Base-by-base conservation (phyloP, 2,797 vertebrate genomes). In the Chromis chromis region DNA sequence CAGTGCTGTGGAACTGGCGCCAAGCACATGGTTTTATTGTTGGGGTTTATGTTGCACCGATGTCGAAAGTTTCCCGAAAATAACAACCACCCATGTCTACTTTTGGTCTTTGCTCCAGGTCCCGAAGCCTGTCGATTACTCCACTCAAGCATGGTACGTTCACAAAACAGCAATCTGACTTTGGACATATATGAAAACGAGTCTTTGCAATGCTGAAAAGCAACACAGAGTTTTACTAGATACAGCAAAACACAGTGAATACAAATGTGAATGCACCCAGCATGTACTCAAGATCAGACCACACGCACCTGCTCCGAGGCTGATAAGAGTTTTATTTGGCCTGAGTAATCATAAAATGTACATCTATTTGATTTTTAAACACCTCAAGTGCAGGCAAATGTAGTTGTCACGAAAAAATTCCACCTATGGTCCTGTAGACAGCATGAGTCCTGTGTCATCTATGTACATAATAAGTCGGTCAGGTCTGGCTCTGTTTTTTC, bases 111-210 rank as follows among this genome's bases (percentile, higher is more conserved):
- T 70, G 68, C 59, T 85, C 19, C 79, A 99, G 98, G 96, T 98
- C 28, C 98, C 97, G 31, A 99, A 97, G 86, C 98, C 97, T 40
- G 95, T 96, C 16, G 96, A 99, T 92, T 99, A 98, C 91, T 97
- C 97, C 81, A 93, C 95, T 54, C 97, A 99, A 5, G 91, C 94
- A 0, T 99, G 97, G 97, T 99, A 93, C 82, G 96, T 96, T 87
- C 79, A 58, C 33, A 33, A 22, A 72, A 48, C 74, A 27, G n/a
- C 56, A 8, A 16, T 64, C 17, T 61, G 19, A 16, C 31, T 49
- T 14, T 17, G n/a, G 8, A 21, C 3, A 10, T n/a, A 4, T 24
- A 42, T 14, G 33, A 36, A 36, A 36, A 36, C 2, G 1, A 40
- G 39, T 40, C 11, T 31, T 40, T 40, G 39, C 39, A 25, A 25